Evolutionary conservation across 2,113 vertebrate genomes (phyloP).

Genomic region (Hiodon alosoides): DNA sequence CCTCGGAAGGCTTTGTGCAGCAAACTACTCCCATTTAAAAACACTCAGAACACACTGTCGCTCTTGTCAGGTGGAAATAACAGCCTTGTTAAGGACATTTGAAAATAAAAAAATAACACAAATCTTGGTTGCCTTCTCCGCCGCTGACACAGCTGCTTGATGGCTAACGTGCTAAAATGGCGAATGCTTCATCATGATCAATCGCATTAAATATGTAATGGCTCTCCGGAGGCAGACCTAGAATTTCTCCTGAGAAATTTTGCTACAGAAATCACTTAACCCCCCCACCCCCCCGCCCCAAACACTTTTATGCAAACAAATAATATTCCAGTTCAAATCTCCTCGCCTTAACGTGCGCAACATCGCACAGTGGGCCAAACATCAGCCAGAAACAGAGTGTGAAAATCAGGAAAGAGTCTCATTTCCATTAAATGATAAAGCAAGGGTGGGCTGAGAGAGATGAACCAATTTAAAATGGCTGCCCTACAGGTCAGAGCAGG

Average conservation of each 20-base stretch:
- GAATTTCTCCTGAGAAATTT: slow-evolving; percentile 12
- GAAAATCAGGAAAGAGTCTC: slow-evolving; percentile 13
- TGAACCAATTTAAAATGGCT: slow-evolving; percentile 12
- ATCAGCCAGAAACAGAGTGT: neutral
- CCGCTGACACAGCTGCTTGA: neutral
- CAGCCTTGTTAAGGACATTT: neutral
- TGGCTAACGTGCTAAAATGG: neutral
- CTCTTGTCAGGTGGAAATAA: neutral
- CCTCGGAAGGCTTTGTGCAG: neutral
- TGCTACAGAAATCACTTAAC: slow-evolving; percentile 5
- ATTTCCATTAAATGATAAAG: slow-evolving; percentile 22
- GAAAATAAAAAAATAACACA: neutral
- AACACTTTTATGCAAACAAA: neutral
- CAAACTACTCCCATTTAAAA: neutral
- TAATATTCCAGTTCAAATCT: slow-evolving; percentile 14
- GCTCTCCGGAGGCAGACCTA: neutral
- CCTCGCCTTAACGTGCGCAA: neutral
- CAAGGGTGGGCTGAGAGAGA: neutral
- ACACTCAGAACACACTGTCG: neutral
- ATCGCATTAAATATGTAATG: slow-evolving; percentile 14
- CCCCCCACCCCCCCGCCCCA: neutral
- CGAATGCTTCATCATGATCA: slow-evolving; percentile 1
- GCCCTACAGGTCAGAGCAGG: slow-evolving; percentile 2
- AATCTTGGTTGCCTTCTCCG: neutral
- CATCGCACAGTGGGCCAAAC: neutral